phyloP scores from a whole-genome alignment of 2,797 vertebrate species.

The Macropodus opercularis region DNA sequence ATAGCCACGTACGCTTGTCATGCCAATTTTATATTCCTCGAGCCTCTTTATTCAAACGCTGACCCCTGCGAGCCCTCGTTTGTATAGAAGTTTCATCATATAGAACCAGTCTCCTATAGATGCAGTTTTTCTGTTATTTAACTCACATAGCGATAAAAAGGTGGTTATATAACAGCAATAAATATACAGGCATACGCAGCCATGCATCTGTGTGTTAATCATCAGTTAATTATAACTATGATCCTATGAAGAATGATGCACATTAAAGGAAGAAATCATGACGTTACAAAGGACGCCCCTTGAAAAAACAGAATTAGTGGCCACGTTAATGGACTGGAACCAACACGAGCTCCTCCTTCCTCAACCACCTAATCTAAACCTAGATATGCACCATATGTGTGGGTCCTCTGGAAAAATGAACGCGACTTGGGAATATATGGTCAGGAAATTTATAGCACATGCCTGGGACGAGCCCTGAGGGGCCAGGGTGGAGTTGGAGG shows the following conservation, averaged over 20 bases:
- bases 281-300: conserved; percentile 38
- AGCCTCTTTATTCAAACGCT: conserved; percentile 50
- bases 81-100: background rate
- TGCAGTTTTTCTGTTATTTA: conserved; percentile 4
- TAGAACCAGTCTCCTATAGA: background rate
- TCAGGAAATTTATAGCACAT: conserved; percentile 85
- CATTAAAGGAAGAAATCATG: conserved; percentile 37
- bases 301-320: conserved; percentile 75
- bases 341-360: conserved; percentile 61
- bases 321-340: conserved; percentile 70
- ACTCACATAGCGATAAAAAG: conserved; percentile 2
- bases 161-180: conserved; percentile 29
- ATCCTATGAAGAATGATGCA: conserved; percentile 22
- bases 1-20: conserved; percentile 69
- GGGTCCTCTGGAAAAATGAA: conserved; percentile 82
- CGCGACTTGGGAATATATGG: conserved; percentile 82
- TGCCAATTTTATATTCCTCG: conserved; percentile 62
- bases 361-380: conserved; percentile 70
- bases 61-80: conserved; percentile 27
- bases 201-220: conserved; percentile 18
- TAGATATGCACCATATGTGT: conserved; percentile 82
- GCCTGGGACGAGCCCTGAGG: conserved; percentile 76
- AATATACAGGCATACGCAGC: background rate
- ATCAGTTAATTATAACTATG: conserved; percentile 26
- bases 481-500: conserved; percentile 56